Conservation (phyloP, 2,888 invertebrate species). For the Drosophila maculinotata region DNA sequence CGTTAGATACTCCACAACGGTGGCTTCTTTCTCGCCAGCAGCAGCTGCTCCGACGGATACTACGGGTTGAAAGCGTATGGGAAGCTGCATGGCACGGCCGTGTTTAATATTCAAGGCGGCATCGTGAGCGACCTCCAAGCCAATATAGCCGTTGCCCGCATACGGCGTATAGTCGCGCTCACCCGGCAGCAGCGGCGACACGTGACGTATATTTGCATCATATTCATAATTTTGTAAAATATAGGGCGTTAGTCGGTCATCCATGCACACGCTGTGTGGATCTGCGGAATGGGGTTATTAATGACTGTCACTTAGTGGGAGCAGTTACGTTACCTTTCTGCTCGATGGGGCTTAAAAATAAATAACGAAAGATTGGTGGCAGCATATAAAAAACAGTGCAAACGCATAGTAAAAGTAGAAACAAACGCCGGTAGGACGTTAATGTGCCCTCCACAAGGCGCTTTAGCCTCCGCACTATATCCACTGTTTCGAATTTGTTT, state of each 20-base stretch:
- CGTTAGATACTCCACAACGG: conserved; percentile 89
- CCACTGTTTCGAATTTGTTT: conserved; percentile 83
- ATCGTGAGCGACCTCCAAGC: conserved; percentile 88
- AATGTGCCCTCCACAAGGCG: conserved; percentile 82
- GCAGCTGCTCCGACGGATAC: conserved; percentile 83
- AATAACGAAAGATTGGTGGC: conserved; percentile 88
- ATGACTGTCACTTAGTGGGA: neutral
- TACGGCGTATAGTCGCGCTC: conserved; percentile 89
- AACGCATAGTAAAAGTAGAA: conserved; percentile 85
- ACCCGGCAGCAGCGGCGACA: conserved; percentile 85
- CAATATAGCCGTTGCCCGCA: conserved; percentile 91
- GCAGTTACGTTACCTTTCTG: conserved; percentile 78
- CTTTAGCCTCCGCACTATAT: conserved; percentile 81
- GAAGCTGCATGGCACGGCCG: conserved; percentile 88
- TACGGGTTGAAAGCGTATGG: conserved; percentile 89
- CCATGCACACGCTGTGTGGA: conserved; percentile 88
- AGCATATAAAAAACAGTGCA: conserved; percentile 88
- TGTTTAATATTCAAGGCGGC: conserved; percentile 89
- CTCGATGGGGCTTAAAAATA: conserved; percentile 86
- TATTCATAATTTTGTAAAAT: conserved; percentile 88
- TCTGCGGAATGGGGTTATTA: conserved; percentile 59
- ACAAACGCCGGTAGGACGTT: conserved; percentile 83
- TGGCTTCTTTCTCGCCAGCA: conserved; percentile 87
- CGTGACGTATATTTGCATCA: conserved; percentile 89
- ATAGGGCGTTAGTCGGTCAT: conserved; percentile 88